These are phyloP conservation scores for Oxyura jamaicensis DNA, from an alignment of 2,113 vertebrate genomes.

Conservation along the genomic window DNA sequence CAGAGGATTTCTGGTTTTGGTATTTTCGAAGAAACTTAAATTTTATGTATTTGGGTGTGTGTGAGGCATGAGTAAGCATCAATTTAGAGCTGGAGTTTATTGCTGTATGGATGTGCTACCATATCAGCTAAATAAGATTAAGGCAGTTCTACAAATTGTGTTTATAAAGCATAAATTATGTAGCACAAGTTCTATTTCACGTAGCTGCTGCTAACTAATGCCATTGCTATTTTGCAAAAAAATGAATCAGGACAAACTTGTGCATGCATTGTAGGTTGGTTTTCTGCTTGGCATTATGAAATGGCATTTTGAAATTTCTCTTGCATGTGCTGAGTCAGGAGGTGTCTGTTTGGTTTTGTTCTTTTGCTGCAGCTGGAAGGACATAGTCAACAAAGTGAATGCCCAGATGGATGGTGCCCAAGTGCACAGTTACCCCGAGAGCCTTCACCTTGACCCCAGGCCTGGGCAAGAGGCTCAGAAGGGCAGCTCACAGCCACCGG, in stretches of 20 bases:
- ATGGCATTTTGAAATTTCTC: background rate
- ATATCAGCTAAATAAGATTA: background rate
- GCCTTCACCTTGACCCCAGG: background rate
- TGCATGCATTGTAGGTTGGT: background rate
- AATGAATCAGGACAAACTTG: background rate
- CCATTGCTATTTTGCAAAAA: background rate
- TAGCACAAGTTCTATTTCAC: background rate
- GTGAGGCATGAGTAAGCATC: background rate
- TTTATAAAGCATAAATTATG: background rate
- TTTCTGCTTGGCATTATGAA: background rate
- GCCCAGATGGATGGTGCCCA: background rate
- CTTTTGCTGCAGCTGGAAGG: constrained; percentile 54
- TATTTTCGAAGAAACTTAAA: background rate
- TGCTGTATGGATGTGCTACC: background rate
- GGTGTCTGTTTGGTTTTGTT: background rate
- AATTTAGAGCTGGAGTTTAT: background rate
- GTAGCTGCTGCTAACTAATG: background rate
- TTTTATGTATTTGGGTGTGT: background rate
- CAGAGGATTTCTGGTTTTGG: background rate
- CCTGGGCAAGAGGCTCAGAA: background rate
- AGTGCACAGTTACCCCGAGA: background rate
- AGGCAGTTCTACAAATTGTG: background rate
- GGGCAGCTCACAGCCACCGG: background rate
- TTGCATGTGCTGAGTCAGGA: background rate
- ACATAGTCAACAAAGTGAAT: constrained; percentile 33